Conservation (phyloP, 2,797 vertebrate species). For the Clarias laeviceps region DNA sequence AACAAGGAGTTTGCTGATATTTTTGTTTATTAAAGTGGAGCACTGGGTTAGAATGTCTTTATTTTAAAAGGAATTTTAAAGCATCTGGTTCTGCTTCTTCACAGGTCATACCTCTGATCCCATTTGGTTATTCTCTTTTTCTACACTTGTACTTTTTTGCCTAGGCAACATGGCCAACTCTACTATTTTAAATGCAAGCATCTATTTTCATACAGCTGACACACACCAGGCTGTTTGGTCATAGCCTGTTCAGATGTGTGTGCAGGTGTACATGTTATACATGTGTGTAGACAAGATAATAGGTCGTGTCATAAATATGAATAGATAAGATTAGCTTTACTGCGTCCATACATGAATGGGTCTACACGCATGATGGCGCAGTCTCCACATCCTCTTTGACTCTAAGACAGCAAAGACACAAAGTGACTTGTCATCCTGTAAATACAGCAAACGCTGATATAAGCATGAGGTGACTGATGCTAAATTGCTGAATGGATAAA, state of each 20-base stretch:
- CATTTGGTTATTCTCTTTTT: conserved; percentile 6
- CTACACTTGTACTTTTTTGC: neutral
- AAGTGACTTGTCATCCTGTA: conserved; percentile 27
- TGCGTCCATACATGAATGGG: conserved; percentile 47
- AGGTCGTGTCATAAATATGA: conserved; percentile 71
- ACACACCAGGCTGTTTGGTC: conserved; percentile 74
- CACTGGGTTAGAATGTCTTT: neutral
- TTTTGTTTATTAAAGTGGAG: conserved; percentile 3
- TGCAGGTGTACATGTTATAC: conserved; percentile 47
- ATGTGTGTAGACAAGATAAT: conserved; percentile 52
- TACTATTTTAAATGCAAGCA: neutral
- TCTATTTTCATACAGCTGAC: conserved; percentile 61
- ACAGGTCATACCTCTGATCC: neutral
- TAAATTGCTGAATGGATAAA: conserved; percentile 9
- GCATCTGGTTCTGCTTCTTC: neutral
- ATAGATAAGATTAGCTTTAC: conserved; percentile 74
- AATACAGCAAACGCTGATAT: conserved; percentile 8
- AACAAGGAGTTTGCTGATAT: conserved; percentile 12
- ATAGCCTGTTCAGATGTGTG: conserved; percentile 67
- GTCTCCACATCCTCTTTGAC: conserved; percentile 55
- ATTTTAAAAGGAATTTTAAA: conserved; percentile 1
- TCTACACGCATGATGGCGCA: conserved; percentile 2
- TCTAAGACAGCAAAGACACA: conserved; percentile 38
- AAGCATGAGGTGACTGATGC: conserved; percentile 23
- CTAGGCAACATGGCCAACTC: conserved; percentile 10